A percentile compares a stretch with the other conserved stretches of the same genome.
These are phyloP conservation scores for Otolemur crassicaudatus DNA, from an alignment of 2,797 vertebrate genomes.

Conservation along the genomic window DNA sequence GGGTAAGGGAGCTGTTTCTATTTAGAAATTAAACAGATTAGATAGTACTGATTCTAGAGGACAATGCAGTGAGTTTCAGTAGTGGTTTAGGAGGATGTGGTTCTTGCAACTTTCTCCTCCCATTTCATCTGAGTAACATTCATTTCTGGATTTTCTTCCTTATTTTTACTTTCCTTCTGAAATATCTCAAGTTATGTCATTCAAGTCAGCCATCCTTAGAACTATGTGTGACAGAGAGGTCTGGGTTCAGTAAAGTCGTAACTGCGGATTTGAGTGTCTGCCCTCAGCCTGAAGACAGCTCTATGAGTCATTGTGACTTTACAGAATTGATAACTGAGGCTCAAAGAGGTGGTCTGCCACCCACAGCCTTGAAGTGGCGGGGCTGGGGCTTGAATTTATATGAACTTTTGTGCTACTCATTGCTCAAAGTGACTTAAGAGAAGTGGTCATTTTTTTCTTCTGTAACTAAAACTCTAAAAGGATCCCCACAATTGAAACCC, in stretches of 20 bases:
- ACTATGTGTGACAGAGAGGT: fast-evolving
- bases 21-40: not conserved
- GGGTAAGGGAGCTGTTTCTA: not conserved
- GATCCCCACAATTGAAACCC: not conserved
- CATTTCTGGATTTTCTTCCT: not conserved
- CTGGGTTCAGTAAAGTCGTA: not conserved
- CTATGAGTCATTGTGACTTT: not conserved
- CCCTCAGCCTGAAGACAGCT: not conserved
- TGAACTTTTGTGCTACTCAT: fast-evolving
- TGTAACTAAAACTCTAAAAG: fast-evolving
- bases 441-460: not conserved
- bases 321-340: not conserved
- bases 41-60: too few relatives aligned
- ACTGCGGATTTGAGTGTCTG: fast-evolving
- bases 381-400: not conserved
- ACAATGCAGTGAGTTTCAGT: fast-evolving
- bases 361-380: fast-evolving
- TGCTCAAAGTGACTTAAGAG: not conserved
- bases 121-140: not conserved
- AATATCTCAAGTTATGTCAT: not conserved
- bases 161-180: not conserved
- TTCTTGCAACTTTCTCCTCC: not conserved
- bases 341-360: not conserved
- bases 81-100: not conserved
- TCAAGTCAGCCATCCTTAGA: not conserved